Conservation (phyloP, 2,888 invertebrate genomes). For the Geophilus truncorum region DNA sequence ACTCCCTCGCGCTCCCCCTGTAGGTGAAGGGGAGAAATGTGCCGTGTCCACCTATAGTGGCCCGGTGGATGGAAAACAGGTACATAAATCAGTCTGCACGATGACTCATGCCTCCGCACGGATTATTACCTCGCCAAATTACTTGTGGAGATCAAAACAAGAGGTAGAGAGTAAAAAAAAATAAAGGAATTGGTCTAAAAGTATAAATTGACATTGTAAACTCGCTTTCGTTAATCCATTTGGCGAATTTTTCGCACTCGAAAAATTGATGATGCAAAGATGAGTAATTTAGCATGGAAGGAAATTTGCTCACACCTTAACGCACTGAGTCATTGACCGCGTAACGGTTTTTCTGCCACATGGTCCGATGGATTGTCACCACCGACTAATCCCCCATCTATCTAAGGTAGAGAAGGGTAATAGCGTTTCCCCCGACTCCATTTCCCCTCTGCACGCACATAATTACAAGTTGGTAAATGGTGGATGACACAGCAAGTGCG, state of each 20-base stretch:
- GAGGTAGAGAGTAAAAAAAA: not conserved
- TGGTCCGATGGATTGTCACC: constrained; percentile 5
- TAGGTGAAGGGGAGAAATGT: not conserved
- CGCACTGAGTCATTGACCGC: constrained; percentile 2
- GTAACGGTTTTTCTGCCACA: not conserved
- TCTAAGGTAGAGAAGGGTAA: not conserved
- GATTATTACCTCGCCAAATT: not conserved
- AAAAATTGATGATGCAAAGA: not conserved
- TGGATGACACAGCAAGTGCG: not conserved
- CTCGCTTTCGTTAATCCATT: too few relatives aligned
- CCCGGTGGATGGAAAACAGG: not conserved
- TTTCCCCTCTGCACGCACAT: not conserved
- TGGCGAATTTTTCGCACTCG: not conserved
- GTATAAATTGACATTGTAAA: too few relatives aligned
- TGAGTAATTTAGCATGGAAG: not conserved
- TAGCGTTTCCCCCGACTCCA: not conserved
- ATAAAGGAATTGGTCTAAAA: not conserved
- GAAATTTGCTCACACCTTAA: not conserved
- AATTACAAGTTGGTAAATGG: constrained; percentile 1
- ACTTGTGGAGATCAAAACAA: not conserved
- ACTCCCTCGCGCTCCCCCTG: not conserved
- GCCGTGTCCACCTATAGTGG: not conserved
- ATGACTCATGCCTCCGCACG: not conserved
- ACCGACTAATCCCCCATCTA: constrained; percentile 17
- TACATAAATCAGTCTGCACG: not conserved